Conservation (phyloP, 1,140 invertebrate genomes). For the Euwallacea fornicatus region DNA sequence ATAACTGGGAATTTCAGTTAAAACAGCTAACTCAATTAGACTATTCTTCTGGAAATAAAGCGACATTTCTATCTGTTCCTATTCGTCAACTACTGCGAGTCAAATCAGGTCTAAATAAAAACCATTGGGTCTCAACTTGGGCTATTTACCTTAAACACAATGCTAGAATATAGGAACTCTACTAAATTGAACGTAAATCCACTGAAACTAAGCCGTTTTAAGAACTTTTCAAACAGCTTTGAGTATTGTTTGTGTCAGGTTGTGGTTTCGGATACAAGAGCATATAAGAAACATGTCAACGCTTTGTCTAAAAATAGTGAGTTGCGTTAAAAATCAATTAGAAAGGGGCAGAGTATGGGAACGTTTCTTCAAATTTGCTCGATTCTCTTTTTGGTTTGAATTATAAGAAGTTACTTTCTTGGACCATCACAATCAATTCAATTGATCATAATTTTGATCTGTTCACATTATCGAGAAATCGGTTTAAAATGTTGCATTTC, state of each 20-base stretch:
- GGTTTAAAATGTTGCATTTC: background rate
- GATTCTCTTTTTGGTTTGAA: background rate
- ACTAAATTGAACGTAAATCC: constrained; percentile 20
- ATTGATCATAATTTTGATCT: background rate
- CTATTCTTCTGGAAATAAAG: background rate
- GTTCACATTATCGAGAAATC: background rate
- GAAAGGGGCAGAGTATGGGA: background rate
- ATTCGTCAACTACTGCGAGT: constrained; percentile 10
- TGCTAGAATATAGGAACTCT: background rate
- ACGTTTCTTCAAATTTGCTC: constrained; percentile 5
- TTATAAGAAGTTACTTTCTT: background rate
- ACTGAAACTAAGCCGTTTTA: constrained; percentile 20
- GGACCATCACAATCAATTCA: background rate
- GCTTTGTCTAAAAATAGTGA: constrained; percentile 21
- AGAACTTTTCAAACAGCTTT: constrained; percentile 2
- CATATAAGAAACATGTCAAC: constrained; percentile 16
- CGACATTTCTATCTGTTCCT: background rate
- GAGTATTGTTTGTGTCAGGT: constrained; percentile 17
- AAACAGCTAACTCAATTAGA: background rate
- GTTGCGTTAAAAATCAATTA: constrained; percentile 26
- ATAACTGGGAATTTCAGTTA: background rate
- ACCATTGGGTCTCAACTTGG: constrained; percentile 9
- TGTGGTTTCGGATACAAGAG: constrained; percentile 24
- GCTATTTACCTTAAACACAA: constrained; percentile 23
- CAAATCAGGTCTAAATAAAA: constrained; percentile 16